Percentiles rank a stretch among this genome's conserved stretches.
These are phyloP conservation scores for Aphelocoma coerulescens DNA, from an alignment of 2,113 vertebrate genomes.

Conservation along the genomic window DNA sequence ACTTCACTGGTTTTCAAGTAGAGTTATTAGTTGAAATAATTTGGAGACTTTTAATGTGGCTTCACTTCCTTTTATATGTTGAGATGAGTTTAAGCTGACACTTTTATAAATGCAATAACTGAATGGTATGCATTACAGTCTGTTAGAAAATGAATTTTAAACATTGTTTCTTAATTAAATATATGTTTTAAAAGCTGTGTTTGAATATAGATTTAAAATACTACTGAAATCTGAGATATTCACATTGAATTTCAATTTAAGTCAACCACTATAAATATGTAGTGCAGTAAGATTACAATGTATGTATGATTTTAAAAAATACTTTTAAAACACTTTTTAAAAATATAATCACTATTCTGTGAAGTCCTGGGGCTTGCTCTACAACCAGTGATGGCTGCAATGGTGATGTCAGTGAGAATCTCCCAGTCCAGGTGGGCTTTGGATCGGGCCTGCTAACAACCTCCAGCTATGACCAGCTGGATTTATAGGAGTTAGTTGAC, in stretches of 20 bases:
- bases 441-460: background rate
- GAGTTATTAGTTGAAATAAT: background rate
- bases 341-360: background rate
- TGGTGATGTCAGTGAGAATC: background rate
- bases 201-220: background rate
- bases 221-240: background rate
- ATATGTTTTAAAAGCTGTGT: background rate
- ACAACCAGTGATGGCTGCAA: background rate
- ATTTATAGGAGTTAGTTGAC: background rate
- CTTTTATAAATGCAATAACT: background rate
- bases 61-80: background rate
- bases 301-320: background rate
- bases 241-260: background rate
- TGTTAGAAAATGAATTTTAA: background rate
- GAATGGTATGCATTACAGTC: background rate
- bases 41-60: background rate
- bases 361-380: background rate
- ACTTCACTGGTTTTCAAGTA: background rate
- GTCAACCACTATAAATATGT: background rate
- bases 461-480: background rate
- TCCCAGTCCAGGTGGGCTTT: fast-evolving
- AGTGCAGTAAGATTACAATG: background rate
- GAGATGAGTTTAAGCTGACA: background rate
- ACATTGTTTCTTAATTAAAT: background rate
- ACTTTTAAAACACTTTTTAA: background rate